Base-by-base conservation (phyloP, 1,140 invertebrate genomes). In the Bombyx mori region DNA sequence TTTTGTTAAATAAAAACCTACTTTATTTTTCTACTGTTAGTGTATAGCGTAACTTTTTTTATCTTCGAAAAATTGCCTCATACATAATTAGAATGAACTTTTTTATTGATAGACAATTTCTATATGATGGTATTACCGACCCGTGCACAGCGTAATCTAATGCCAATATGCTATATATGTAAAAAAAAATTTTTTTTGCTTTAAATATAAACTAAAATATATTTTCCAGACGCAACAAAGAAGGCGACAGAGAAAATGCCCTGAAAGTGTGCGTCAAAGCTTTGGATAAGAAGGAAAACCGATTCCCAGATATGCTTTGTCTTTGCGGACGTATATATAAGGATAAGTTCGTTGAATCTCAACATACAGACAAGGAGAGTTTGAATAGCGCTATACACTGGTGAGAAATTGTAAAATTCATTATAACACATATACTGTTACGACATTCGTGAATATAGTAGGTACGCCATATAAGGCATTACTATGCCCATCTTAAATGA, bases 301-400 rank as follows among this genome's bases (percentile, higher is more conserved):
- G 96, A 78, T 96, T 97, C 74, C 95, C 95, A 0, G 99, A 99
- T 83, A 98, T 99, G 92, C 84, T 99, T n/a, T 99, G 99, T 78
- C 90, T 99, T 1, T 99, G 98, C 86, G 98, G 98, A 1, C 91
- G 98, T 58, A 99, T 99, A 77, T 99, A 99, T 82, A 99, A 99
- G 88, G 98, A 99, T 86, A 98, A 95, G 79, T 99, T 99, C 89
- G 96, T 99, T 18, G 97, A 99, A 89, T 98, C 96, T 46, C 91
- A 95, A 65, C 98, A 98, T 77, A 91, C 91, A 1, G 98, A 99
- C 80, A 91, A 92, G 71, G 93, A 95, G 42, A 97, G 96, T 74
- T 89, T 99, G 56, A 91, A 95, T 43, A 94, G 95, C 89, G 98
- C 98, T 42, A 99, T 99, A 69, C 92, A 95, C 83, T 99, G 98